Evolutionary conservation across 2,113 vertebrate species (phyloP).

Genomic region (Rutilus rutilus): DNA sequence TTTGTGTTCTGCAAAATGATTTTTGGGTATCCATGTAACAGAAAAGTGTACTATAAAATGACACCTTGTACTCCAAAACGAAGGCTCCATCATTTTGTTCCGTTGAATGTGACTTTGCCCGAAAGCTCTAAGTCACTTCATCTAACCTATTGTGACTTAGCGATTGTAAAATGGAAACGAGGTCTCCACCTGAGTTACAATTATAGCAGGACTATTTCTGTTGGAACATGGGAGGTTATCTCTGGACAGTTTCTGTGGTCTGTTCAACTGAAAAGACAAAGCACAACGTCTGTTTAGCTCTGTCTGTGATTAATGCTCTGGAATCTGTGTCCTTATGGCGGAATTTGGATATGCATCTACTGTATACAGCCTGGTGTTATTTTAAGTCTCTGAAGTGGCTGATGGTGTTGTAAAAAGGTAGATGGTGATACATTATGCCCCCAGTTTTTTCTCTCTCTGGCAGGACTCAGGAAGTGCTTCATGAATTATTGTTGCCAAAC

Average conservation of each 20-base stretch:
- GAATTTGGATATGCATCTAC: constrained; percentile 32
- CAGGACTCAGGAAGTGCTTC: constrained; percentile 30
- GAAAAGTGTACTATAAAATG: constrained; percentile 64
- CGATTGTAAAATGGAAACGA: constrained; percentile 63
- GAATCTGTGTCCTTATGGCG: constrained; percentile 12
- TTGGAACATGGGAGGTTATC: constrained; percentile 55
- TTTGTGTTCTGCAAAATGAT: background rate
- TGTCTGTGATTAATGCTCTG: constrained; percentile 40
- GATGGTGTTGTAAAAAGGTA: constrained; percentile 33
- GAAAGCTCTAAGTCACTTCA: constrained; percentile 63
- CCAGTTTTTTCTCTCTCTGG: constrained; percentile 10
- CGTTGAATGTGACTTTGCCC: constrained; percentile 69
- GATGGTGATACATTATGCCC: constrained; percentile 24
- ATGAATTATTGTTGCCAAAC: constrained; percentile 54
- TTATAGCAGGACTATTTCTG: constrained; percentile 70
- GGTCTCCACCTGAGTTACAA: constrained; percentile 67
- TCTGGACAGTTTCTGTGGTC: constrained; percentile 52
- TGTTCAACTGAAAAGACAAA: constrained; percentile 46
- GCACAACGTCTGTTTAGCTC: constrained; percentile 27
- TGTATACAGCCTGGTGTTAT: background rate
- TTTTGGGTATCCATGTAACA: background rate
- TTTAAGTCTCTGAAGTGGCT: constrained; percentile 29
- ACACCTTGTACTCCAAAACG: constrained; percentile 73
- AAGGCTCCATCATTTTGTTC: constrained; percentile 61
- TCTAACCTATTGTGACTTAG: constrained; percentile 69